Evolutionary conservation across 2,113 vertebrate species (phyloP), one percentile per base, ranked within the genome.

Genomic region (Symphodus melops): DNA sequence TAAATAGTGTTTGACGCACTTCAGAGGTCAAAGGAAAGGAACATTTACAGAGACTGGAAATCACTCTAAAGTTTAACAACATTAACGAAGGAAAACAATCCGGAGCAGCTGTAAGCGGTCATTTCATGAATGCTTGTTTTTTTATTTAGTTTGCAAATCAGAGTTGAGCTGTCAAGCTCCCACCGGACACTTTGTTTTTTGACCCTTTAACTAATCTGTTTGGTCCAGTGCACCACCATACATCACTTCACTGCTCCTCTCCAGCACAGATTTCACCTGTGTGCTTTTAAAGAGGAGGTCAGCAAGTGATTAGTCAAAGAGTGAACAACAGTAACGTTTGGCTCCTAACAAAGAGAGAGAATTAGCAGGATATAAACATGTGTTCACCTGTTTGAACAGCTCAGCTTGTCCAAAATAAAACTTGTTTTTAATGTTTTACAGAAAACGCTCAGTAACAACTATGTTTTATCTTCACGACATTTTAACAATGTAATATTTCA

Each of bases 121-220:
- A 58, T 13, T 39, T 69, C 52, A 37, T 69, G 9, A 13, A n/a
- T 46, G 2, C 39, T 63, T 55, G 49, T n/a, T n/a, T 8, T 41
- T 54, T 28, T 39, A 39, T 39, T 48, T 12, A 53, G 17, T 54
- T 42, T 54, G 48, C 28, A 62, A 17, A 51, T 77, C 33, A 52
- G 57, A 21, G 14, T 17, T 57, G 62, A 61, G 13, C 36, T 17
- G 17, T 72, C 21, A 19, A n/a, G 25, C 41, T 23, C 42, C 16
- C 9, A n/a, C 41, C 19, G 8, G 3, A 12, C n/a, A 1, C 11
- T 52, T 21, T 17, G 49, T 28, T 9, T 46, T 49, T 46, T 5
- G 25, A 44, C 9, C 14, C 5, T 48, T 16, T 52, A 16, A 57
- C 39, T 77, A 36, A 56, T n/a, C n/a, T n/a, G 20, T 25, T 19